Percentiles rank a stretch among this genome's conserved stretches.
These are phyloP conservation scores for Amazona ochrocephala DNA, from an alignment of 2,797 vertebrate species.

Conservation along the genomic window DNA sequence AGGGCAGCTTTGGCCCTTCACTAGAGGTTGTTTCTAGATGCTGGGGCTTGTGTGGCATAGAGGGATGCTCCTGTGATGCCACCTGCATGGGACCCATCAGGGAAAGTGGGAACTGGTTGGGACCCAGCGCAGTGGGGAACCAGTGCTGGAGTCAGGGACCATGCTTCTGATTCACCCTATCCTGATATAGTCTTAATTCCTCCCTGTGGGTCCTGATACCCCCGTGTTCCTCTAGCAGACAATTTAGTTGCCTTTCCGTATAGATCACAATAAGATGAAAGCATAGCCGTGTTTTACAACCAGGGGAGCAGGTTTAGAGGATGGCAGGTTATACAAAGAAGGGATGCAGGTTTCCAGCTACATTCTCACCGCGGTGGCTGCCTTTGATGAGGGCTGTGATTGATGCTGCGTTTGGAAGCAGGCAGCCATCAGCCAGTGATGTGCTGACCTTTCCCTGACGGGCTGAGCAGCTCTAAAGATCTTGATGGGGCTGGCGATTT, in stretches of 20 bases:
- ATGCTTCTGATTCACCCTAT: fast-evolving
- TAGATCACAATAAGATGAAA: conserved; percentile 24
- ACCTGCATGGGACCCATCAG: neutral
- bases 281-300: neutral
- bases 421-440: conserved; percentile 36
- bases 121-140: fast-evolving
- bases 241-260: neutral
- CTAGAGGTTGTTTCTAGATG: fast-evolving
- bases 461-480: conserved; percentile 72
- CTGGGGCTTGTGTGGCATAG: neutral
- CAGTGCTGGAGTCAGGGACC: neutral
- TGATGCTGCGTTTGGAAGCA: conserved; percentile 61
- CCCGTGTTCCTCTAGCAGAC: neutral
- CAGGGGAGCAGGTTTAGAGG: neutral
- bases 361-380: neutral
- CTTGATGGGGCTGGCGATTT: conserved; percentile 75
- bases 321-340: conserved; percentile 5
- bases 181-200: neutral
- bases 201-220: neutral
- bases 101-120: neutral
- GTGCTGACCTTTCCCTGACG: conserved; percentile 70
- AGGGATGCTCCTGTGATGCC: neutral
- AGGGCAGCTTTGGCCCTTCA: neutral
- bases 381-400: conserved; percentile 74
- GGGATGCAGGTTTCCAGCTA: conserved; percentile 36